These are phyloP conservation scores for Alosa sapidissima DNA, from an alignment of 2,797 vertebrate species.

Conservation along the genomic window DNA sequence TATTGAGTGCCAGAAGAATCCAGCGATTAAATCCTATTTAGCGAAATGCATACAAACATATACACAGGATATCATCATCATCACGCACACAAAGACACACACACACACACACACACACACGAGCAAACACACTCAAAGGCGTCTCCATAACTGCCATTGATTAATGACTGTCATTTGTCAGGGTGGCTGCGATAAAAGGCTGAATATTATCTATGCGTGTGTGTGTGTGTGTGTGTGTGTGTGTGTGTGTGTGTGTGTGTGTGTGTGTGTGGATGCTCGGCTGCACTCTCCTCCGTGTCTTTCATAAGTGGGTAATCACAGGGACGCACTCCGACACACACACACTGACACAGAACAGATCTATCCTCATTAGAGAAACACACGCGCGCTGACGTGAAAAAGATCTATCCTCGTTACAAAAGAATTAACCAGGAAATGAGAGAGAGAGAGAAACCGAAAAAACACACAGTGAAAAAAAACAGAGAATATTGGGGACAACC, in stretches of 20 bases:
- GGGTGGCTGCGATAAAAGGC: conserved; percentile 71
- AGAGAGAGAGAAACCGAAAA: neutral
- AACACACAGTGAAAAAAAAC: neutral
- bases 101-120: conserved; percentile 30
- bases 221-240: conserved; percentile 64
- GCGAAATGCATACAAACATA: neutral
- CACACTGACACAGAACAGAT: conserved; percentile 65
- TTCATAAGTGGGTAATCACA: conserved; percentile 73
- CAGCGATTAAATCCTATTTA: neutral
- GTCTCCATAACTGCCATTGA: conserved; percentile 56
- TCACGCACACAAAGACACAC: conserved; percentile 15
- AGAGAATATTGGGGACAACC: neutral
- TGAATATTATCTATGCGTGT: conserved; percentile 75
- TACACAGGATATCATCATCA: neutral
- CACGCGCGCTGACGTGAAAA: neutral
- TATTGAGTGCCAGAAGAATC: neutral
- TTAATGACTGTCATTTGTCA: conserved; percentile 76
- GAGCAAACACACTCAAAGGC: conserved; percentile 31
- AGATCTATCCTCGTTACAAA: neutral
- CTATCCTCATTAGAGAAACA: conserved; percentile 68
- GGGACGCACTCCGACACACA: conserved; percentile 53
- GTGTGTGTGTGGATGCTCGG: conserved; percentile 48
- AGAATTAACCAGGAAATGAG: conserved; percentile 19
- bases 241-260: conserved; percentile 67
- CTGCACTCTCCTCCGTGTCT: conserved; percentile 61